A percentile compares a stretch with the other conserved stretches of the same genome.
These are phyloP conservation scores for Etheostoma perlongum DNA, from an alignment of 2,797 vertebrate genomes.

Conservation along the genomic window DNA sequence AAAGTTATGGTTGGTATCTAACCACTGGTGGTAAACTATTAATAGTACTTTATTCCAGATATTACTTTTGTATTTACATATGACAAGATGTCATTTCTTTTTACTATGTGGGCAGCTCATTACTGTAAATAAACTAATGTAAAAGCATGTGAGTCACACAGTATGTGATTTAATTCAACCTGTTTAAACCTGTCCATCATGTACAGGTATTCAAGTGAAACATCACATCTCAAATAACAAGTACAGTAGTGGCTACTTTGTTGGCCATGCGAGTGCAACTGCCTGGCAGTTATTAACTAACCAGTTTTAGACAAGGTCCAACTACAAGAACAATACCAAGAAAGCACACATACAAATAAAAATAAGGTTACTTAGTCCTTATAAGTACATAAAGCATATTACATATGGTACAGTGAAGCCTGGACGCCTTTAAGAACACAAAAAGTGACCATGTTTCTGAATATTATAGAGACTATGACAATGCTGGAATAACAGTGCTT, in stretches of 20 bases:
- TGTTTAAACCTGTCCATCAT: conserved; percentile 4
- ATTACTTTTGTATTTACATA: conserved; percentile 8
- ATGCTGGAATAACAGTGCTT: background rate
- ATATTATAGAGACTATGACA: background rate
- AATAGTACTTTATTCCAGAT: too few relatives aligned
- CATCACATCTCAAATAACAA: background rate
- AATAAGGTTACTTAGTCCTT: background rate
- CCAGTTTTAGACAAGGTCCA: background rate
- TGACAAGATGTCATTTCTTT: conserved; percentile 25
- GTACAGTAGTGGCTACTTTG: background rate
- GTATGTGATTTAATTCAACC: conserved; percentile 5
- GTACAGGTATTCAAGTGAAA: conserved; percentile 12
- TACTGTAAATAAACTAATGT: conserved; percentile 12
- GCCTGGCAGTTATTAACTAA: background rate
- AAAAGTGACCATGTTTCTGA: background rate
- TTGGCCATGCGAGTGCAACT: background rate
- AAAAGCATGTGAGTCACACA: conserved; percentile 6
- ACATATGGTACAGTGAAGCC: background rate
- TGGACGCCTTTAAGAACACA: background rate
- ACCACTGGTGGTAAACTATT: conserved; percentile 6
- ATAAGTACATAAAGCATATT: background rate
- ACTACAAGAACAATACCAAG: background rate
- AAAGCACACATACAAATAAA: background rate
- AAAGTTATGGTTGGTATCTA: conserved; percentile 29
- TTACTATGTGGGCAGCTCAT: conserved; percentile 14